Base-by-base conservation (phyloP, 2,888 invertebrate genomes). In the Drosophila ezoana region DNA sequence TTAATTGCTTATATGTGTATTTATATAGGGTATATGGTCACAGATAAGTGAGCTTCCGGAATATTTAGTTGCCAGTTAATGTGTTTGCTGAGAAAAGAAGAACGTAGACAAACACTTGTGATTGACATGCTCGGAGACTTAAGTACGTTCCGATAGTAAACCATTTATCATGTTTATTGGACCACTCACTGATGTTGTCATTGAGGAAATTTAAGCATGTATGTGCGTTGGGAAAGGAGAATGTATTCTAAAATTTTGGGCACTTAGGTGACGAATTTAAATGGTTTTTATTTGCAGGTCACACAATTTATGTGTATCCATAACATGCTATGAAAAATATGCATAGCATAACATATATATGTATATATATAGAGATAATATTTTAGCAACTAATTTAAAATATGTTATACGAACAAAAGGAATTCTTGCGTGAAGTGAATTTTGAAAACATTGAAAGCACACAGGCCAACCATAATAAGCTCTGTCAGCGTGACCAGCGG, bases 351-450 rank as follows among this genome's bases (percentile, higher is more conserved):
- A 48, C 47, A 53, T 59, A 52, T 51, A 41, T n/a, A n/a, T n/a
- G 35, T 32, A 56, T 48, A 60, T 49, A 13, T 53, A 38, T 52
- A 8, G 28, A 28, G 28, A 28, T 28, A 44, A 44, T 62, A 56
- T 75, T 69, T 76, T 68, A 45, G 64, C 58, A 81, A 78, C 78
- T 79, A 69, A 78, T 78, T 79, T 75, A 18, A 79, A 79, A 81
- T 74, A 72, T 79, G 78, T 67, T 69, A 69, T 74, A 74, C 69
- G 81, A 79, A 81, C 81, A 81, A 79, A 79, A 74, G 80, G 78
- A 81, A 81, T 79, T 79, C 81, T 72, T 79, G 77, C 78, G 79
- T 81, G 79, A 72, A 81, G 76, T 79, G 76, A 81, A 80, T 81
- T 80, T 81, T 71, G 68, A 76, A 72, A 75, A 79, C 62, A 72